Percentiles rank a stretch among this genome's conserved stretches.
phyloP scores from a whole-genome alignment of 2,113 vertebrate genomes.

The Mobula birostris region DNA sequence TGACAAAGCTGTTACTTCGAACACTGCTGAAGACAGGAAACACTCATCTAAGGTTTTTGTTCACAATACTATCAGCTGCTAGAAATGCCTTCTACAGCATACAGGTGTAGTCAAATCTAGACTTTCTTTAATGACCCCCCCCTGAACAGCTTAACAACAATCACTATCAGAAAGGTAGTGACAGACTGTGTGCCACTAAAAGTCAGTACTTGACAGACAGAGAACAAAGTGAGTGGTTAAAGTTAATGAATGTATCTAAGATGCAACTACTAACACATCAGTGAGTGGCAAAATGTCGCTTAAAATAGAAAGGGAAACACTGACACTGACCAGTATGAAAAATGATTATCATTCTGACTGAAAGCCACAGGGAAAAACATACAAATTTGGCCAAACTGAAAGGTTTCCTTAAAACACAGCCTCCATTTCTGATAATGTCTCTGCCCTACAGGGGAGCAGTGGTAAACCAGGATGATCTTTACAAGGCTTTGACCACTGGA shows the following conservation, averaged over 20 bases:
- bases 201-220: background rate
- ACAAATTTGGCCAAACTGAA: background rate
- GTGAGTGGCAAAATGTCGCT: too few relatives aligned
- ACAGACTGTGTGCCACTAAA: background rate
- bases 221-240: background rate
- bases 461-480: conserved; percentile 87
- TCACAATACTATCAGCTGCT: background rate
- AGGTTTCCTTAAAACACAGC: background rate
- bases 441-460: conserved; percentile 68
- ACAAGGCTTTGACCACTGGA: conserved; percentile 65
- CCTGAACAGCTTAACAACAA: background rate
- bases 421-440: background rate
- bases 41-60: background rate
- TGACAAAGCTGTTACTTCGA: background rate
- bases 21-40: background rate
- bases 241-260: background rate
- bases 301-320: too few relatives aligned
- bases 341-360: too few relatives aligned
- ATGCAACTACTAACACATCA: too few relatives aligned
- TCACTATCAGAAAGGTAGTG: background rate
- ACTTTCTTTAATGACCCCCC: background rate
- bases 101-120: background rate
- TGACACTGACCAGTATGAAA: too few relatives aligned
- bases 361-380: too few relatives aligned
- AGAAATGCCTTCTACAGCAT: background rate